Base-by-base conservation (phyloP, 2,888 invertebrate genomes). In the Chymomyza caudatula region DNA sequence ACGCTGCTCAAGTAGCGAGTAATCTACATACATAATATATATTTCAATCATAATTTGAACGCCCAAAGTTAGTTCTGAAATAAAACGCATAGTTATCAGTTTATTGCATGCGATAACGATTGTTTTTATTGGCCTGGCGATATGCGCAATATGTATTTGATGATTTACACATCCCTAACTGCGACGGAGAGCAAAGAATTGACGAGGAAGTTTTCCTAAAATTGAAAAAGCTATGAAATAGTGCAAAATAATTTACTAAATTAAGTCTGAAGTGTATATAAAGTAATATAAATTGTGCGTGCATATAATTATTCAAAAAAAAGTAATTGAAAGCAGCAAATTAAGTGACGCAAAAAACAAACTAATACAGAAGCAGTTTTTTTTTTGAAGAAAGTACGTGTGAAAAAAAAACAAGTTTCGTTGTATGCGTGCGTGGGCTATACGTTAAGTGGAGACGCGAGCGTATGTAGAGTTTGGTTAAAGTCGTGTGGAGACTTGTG, bases 371-470 rank as follows among this genome's bases (percentile, higher is more conserved):
- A 25, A 6, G 25, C 51, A 23, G 6, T 15, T 20, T 19, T 60
- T 54, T 47, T 53, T 60, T n/a, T 22, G 29, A 44, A 42, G 25
- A 54, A 25, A 58, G 57, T 52, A 29, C 29, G 37, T 56, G 60
- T 56, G 60, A 44, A 77, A 73, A 74, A 71, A 83, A 68, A 80
- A 71, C 83, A 75, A 70, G 71, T 69, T 65, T 70, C 60, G 55
- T 77, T 76, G 80, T 81, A 85, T 80, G 82, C 56, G 85, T 81
- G 68, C 78, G 69, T 17, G 23, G 49, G 23, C 22, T n/a, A n/a
- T n/a, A n/a, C 15, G 57, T 57, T 42, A 73, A 69, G 76, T 76
- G 76, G 76, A 78, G 78, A 77, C 71, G 77, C 67, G 63, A 49
- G 77, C 74, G 77, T 20, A 19, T 47, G 15, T 47, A 72, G 29